Evolutionary conservation across 2,797 vertebrate genomes (phyloP).

Genomic region (Eleutherodactylus coqui): DNA sequence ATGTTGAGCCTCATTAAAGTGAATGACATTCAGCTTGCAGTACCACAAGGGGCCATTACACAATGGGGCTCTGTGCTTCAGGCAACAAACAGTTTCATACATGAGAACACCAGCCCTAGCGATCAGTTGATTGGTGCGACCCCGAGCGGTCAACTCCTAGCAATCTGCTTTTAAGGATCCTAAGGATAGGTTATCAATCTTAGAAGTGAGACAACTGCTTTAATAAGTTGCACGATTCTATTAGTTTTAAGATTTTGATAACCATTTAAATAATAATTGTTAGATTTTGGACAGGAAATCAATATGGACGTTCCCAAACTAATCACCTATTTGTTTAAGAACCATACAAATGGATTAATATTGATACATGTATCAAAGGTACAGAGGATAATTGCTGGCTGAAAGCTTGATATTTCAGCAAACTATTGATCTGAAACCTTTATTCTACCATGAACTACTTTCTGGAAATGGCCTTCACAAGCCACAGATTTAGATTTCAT

Average conservation of each 20-base stretch:
- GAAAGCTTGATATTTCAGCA: constrained; percentile 11
- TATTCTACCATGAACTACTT: neutral
- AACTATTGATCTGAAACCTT: constrained; percentile 12
- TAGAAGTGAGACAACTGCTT: no score
- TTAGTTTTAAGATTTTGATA: neutral
- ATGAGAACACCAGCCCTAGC: no score
- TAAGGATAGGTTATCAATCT: no score
- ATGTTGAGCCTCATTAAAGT: no score
- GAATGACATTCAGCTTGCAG: no score
- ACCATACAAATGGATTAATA: neutral
- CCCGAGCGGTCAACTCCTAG: no score
- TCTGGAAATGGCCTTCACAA: constrained; percentile 8
- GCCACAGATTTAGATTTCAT: constrained; percentile 12
- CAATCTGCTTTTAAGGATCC: no score
- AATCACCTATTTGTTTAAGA: neutral
- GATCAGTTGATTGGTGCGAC: no score
- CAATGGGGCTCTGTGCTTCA: no score
- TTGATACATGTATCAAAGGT: neutral
- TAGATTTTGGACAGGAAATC: neutral
- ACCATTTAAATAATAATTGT: neutral
- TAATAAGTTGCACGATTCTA: neutral
- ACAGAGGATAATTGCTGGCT: neutral
- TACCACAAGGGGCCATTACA: no score
- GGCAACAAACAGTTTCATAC: no score
- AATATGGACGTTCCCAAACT: neutral